Evolutionary conservation across 2,888 invertebrate species (phyloP).

Genomic region (Orthonevra nobilis): DNA sequence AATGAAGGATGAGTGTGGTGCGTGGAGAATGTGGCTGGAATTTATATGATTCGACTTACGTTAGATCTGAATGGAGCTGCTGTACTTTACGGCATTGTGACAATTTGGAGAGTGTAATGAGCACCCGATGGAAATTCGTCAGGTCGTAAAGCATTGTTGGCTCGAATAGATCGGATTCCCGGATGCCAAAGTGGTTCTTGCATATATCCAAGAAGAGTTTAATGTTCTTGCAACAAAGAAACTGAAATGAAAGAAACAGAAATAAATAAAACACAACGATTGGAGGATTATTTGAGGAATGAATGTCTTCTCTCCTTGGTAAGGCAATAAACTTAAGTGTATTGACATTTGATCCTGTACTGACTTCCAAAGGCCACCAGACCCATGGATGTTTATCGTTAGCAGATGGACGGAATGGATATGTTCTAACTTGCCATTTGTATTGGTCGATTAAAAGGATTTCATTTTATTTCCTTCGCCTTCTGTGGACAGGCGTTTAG

Average conservation of each 20-base stretch:
- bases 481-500: too few species aligned
- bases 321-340: constrained; percentile 32
- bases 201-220: constrained; percentile 94
- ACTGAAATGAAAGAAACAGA: constrained; percentile 83
- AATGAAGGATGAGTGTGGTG: constrained; percentile 59
- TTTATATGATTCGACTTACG: constrained; percentile 84
- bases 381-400: background rate
- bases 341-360: constrained; percentile 45
- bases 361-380: background rate
- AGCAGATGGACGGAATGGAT: constrained; percentile 13
- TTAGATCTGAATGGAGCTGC: constrained; percentile 82
- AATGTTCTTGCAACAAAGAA: constrained; percentile 97
- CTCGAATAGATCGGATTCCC: constrained; percentile 94
- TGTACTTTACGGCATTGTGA: constrained; percentile 88
- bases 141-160: constrained; percentile 97
- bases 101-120: constrained; percentile 93
- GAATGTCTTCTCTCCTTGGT: constrained; percentile 9
- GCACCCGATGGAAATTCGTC: constrained; percentile 95
- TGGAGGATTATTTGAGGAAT: constrained; percentile 25
- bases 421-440: constrained; percentile 9
- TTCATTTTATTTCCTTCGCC: too few species aligned
- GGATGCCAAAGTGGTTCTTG: constrained; percentile 89
- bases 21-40: background rate
- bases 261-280: too few species aligned
- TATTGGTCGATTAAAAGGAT: background rate